Conservation (phyloP, 1,140 invertebrate genomes). For the Brachionus koreanus region DNA sequence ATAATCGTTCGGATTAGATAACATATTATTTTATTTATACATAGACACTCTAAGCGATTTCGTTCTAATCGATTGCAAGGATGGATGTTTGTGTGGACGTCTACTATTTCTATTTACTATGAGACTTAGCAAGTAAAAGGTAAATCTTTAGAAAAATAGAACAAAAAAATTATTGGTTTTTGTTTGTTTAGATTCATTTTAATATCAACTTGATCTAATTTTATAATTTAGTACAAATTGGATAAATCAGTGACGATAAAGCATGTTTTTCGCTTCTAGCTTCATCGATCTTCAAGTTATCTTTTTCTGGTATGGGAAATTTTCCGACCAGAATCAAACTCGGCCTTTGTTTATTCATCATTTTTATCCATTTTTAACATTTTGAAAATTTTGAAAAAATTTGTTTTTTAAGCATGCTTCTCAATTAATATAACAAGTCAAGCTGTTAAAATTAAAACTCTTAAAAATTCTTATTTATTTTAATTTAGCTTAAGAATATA, state of each 20-base stretch:
- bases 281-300: background rate
- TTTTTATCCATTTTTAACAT: conserved; percentile 8
- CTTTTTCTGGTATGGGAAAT: background rate
- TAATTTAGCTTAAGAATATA: too few species aligned
- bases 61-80: background rate
- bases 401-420: too few species aligned
- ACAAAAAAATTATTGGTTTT: background rate
- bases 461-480: too few species aligned
- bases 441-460: too few species aligned
- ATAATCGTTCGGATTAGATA: background rate
- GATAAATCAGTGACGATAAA: background rate
- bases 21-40: background rate
- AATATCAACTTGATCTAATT: background rate
- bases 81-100: background rate
- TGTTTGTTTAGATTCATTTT: background rate
- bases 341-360: conserved; percentile 43
- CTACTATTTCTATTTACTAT: background rate
- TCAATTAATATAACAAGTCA: too few species aligned
- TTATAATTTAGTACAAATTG: background rate
- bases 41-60: background rate
- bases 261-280: background rate
- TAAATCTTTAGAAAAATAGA: background rate
- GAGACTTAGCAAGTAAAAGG: background rate
- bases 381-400: background rate
- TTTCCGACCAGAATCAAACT: conserved; percentile 5